A percentile compares a stretch with the other conserved stretches of the same genome.
Evolutionary conservation across 2,888 invertebrate genomes (phyloP).

Genomic region (Latrodectus elegans): DNA sequence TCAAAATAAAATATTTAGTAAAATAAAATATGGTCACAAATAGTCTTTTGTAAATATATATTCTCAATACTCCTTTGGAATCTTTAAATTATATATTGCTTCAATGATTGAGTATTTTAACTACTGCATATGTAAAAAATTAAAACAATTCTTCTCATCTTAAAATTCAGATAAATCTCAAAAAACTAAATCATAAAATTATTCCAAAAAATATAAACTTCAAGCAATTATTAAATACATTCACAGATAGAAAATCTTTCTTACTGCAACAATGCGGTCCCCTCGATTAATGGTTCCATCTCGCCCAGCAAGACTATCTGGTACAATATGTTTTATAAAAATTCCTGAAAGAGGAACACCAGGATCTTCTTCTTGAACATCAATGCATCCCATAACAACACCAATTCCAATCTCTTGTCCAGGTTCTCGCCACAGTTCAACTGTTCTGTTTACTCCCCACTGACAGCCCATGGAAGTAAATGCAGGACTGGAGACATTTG

Average conservation of each 20-base stretch:
- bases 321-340: conserved; percentile 96
- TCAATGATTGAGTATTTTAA: no score
- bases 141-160: no score
- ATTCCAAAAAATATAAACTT: no score
- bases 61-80: no score
- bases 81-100: no score
- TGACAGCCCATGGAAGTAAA: conserved; percentile 74
- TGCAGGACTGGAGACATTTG: conserved; percentile 32
- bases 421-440: conserved; percentile 83
- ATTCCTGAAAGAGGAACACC: conserved; percentile 87
- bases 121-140: no score
- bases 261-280: conserved; percentile 88
- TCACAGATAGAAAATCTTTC: neutral
- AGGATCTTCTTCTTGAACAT: conserved; percentile 72
- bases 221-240: no score
- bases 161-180: no score
- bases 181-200: no score
- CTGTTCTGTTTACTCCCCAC: conserved; percentile 88
- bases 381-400: conserved; percentile 95
- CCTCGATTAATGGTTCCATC: conserved; percentile 86
- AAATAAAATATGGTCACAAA: no score
- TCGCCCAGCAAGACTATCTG: conserved; percentile 92
- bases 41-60: no score
- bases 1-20: no score
- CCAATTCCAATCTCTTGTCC: conserved; percentile 94